phyloP scores from a whole-genome alignment of 2,113 vertebrate species.

The Tympanuchus pallidicinctus region DNA sequence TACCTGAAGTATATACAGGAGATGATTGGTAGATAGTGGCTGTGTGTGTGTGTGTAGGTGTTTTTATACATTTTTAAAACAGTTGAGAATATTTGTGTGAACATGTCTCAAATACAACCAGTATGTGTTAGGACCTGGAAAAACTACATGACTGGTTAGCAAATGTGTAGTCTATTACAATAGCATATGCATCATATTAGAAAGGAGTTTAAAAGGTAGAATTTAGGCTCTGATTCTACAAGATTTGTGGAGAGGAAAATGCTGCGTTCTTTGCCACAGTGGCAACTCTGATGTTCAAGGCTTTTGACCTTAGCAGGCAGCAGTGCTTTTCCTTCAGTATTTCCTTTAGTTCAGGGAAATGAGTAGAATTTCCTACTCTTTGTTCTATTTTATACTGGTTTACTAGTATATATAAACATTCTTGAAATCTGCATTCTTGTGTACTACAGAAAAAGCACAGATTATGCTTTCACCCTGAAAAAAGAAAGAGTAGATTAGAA shows the following conservation, averaged over 20 bases:
- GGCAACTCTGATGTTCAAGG: not conserved
- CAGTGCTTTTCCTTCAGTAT: not conserved
- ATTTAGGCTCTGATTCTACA: not conserved
- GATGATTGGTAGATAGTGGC: not conserved
- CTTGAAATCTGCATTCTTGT: not conserved
- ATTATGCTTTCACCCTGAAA: not conserved
- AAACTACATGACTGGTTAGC: not conserved
- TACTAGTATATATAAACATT: not conserved
- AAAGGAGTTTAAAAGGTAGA: not conserved
- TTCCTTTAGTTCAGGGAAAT: not conserved
- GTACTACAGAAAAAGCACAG: not conserved
- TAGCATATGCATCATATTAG: not conserved
- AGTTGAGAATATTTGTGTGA: not conserved
- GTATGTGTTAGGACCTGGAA: not conserved
- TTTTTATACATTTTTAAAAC: not conserved
- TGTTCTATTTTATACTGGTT: not conserved
- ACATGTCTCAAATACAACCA: not conserved
- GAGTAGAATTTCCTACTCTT: not conserved
- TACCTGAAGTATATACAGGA: not conserved
- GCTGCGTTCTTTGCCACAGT: too few species aligned
- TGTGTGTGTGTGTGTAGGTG: fast-evolving
- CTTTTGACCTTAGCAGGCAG: not conserved
- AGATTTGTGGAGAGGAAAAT: not conserved
- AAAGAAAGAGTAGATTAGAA: not conserved
- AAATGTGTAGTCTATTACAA: not conserved